Conservation (phyloP, 2,797 vertebrate species). For the Micromesistius poutassou region DNA sequence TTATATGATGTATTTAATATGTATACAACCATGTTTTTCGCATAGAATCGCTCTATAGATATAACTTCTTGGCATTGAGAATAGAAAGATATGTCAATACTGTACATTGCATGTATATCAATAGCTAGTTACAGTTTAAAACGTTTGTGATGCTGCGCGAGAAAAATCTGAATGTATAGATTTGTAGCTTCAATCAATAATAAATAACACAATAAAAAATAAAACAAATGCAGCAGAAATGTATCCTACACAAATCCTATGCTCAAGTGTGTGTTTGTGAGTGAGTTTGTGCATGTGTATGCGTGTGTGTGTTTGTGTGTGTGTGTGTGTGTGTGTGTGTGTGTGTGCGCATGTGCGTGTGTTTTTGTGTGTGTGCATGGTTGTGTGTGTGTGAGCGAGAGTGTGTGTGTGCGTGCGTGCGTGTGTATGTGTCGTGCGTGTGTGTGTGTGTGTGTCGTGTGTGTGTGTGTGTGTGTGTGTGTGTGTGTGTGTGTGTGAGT, state of each 20-base stretch:
- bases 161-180: no score
- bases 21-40: no score
- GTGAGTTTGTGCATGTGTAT: neutral
- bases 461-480: conserved; percentile 12
- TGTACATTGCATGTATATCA: no score
- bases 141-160: no score
- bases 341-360: conserved; percentile 28
- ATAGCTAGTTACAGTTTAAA: no score
- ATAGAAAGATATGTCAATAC: no score
- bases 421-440: conserved; percentile 25
- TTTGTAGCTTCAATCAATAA: no score
- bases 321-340: conserved; percentile 13
- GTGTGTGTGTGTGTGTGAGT: conserved; percentile 24
- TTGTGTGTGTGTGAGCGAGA: conserved; percentile 12
- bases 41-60: no score
- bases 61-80: no score
- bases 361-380: conserved; percentile 38
- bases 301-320: conserved; percentile 12
- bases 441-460: conserved; percentile 30
- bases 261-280: conserved; percentile 3
- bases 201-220: no score
- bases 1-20: no score
- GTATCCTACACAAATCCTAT: conserved; percentile 25
- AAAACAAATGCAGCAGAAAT: conserved; percentile 23
- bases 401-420: conserved; percentile 4